phyloP scores from a whole-genome alignment of 2,797 vertebrate genomes.

The Sebastes flavidus region DNA sequence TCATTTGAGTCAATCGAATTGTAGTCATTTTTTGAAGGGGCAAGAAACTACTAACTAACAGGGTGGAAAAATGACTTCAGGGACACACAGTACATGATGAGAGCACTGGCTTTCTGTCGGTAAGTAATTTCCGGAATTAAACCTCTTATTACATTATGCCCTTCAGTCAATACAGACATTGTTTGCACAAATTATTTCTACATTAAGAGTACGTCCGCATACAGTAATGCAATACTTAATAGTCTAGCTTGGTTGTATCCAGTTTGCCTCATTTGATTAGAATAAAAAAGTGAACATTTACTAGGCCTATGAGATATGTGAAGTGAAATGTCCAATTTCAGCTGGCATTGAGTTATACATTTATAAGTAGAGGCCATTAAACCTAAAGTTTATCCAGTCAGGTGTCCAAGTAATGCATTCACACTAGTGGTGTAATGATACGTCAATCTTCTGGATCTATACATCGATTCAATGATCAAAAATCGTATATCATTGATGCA shows the following conservation, averaged over 20 bases:
- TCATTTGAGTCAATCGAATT: too few relatives aligned
- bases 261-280: neutral
- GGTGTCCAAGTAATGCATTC: neutral
- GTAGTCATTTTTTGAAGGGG: neutral
- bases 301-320: neutral
- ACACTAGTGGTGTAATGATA: neutral
- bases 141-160: neutral
- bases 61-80: neutral
- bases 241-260: neutral
- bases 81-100: neutral
- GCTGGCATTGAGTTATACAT: neutral
- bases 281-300: neutral
- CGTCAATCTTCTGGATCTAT: too few relatives aligned
- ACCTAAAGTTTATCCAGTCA: neutral
- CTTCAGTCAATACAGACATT: neutral
- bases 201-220: neutral
- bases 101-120: neutral
- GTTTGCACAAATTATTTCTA: neutral
- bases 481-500: rapidly evolving
- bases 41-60: neutral
- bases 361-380: neutral
- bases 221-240: neutral
- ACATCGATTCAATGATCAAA: too few relatives aligned
- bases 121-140: neutral
- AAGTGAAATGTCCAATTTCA: neutral